Evolutionary conservation across 2,888 invertebrate species (phyloP), one percentile per base, ranked within the genome.

Genomic region (Papilio demoleus): DNA sequence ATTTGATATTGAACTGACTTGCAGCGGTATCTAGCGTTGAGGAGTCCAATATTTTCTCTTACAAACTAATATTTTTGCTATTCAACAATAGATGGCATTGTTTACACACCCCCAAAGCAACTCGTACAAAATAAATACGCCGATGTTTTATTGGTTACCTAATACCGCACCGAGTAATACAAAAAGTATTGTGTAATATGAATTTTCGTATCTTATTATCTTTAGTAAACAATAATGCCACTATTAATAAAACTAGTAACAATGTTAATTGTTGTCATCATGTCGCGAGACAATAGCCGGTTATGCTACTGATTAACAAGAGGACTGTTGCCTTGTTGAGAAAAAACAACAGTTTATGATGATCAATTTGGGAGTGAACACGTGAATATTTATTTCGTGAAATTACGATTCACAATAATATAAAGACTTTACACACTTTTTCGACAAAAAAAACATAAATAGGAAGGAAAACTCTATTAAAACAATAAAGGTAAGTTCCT

Each of bases 81-180:
- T 63, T 47, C 31, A 47, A 19, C 62, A 47, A 22, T 63, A 63
- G 62, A 63, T 63, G 62, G 4, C 47, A 19, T 31, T 31, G 31
- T 31, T 31, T 31, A 3, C 3, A 4, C 6, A 31, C 31, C 3
- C 6, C 31, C 3, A 31, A 31, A 6, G 6, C 3, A 31, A 31
- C 31, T 31, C 3, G 31, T 4, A 31, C n/a, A n/a, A n/a, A n/a
- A n/a, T n/a, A n/a, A n/a, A n/a, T n/a, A n/a, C n/a, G n/a, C n/a
- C n/a, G n/a, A n/a, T n/a, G n/a, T n/a, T n/a, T n/a, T n/a, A n/a
- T n/a, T n/a, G n/a, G n/a, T n/a, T n/a, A n/a, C n/a, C n/a, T n/a
- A n/a, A n/a, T n/a, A n/a, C n/a, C n/a, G n/a, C n/a, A n/a, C n/a
- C n/a, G n/a, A n/a, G n/a, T n/a, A n/a, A n/a, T n/a, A 31, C 6